phyloP scores from a whole-genome alignment of 2,797 vertebrate genomes.

The Chelon auratus region DNA sequence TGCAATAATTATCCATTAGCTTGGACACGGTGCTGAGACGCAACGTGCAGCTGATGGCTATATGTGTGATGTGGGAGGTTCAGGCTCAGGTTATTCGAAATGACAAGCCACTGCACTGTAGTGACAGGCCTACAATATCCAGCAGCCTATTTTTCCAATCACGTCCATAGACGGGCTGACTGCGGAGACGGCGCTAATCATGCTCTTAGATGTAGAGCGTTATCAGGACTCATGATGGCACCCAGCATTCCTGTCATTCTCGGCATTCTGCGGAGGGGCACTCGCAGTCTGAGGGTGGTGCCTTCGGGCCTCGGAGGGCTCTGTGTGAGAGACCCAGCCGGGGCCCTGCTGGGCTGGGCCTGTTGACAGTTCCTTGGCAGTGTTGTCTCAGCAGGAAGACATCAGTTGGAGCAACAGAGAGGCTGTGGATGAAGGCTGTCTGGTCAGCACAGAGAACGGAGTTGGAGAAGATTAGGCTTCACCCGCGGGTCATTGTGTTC shows the following conservation, averaged over 20 bases:
- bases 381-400: slow-evolving; percentile 97
- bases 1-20: slow-evolving; percentile 36
- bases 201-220: slow-evolving; percentile 68
- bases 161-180: slow-evolving; percentile 66
- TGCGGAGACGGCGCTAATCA: slow-evolving; percentile 56
- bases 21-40: neutral
- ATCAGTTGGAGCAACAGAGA: slow-evolving; percentile 95
- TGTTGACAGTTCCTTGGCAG: slow-evolving; percentile 94
- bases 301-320: slow-evolving; percentile 66
- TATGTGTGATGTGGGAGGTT: slow-evolving; percentile 62
- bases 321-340: slow-evolving; percentile 73
- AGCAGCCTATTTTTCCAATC: slow-evolving; percentile 68
- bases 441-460: slow-evolving; percentile 83
- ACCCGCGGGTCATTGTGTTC: slow-evolving; percentile 92
- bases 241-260: slow-evolving; percentile 80
- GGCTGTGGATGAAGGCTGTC: slow-evolving; percentile 85
- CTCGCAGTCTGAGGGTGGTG: slow-evolving; percentile 48
- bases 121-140: slow-evolving; percentile 85
- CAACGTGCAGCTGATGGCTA: slow-evolving; percentile 50
- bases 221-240: slow-evolving; percentile 76
- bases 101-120: slow-evolving; percentile 82
- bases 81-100: slow-evolving; percentile 83
- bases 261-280: slow-evolving; percentile 65
- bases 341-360: slow-evolving; percentile 86
- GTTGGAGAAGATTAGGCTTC: slow-evolving; percentile 96